Conservation (phyloP, 2,888 invertebrate genomes). For the Pachliopta kotzebuea region DNA sequence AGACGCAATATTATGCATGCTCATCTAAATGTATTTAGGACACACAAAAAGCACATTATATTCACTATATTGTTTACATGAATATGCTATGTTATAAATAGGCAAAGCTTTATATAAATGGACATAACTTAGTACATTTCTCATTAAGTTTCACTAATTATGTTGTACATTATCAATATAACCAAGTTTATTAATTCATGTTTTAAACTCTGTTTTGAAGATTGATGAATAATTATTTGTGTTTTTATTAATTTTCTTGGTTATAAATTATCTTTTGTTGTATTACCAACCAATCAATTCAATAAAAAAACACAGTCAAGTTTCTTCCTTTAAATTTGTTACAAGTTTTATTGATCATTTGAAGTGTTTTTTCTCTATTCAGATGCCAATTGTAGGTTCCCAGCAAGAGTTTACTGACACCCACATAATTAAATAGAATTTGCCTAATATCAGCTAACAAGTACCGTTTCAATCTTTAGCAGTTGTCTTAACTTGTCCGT, state of each 20-base stretch:
- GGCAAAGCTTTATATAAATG: too few relatives aligned
- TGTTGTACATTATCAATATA: not conserved
- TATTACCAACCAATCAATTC: not conserved
- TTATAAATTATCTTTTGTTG: too few relatives aligned
- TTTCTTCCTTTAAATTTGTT: not conserved
- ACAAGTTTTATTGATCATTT: not conserved
- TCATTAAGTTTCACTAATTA: not conserved
- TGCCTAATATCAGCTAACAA: constrained; percentile 82
- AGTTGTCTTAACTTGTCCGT: constrained; percentile 91
- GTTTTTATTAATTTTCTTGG: too few relatives aligned
- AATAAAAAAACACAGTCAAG: not conserved
- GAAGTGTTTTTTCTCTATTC: not conserved
- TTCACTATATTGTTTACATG: constrained; percentile 1
- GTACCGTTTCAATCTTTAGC: constrained; percentile 88
- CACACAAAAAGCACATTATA: constrained; percentile 2
- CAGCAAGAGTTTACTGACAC: not conserved
- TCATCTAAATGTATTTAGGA: constrained; percentile 8
- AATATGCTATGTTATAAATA: not conserved
- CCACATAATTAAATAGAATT: constrained; percentile 23
- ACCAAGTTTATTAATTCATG: not conserved
- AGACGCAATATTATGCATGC: constrained; percentile 9
- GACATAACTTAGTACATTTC: not conserved
- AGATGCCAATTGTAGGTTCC: not conserved
- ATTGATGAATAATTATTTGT: too few relatives aligned
- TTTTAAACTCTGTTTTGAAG: too few relatives aligned